Base-by-base conservation (phyloP, 2,797 vertebrate genomes). In the Pogonophryne albipinna region DNA sequence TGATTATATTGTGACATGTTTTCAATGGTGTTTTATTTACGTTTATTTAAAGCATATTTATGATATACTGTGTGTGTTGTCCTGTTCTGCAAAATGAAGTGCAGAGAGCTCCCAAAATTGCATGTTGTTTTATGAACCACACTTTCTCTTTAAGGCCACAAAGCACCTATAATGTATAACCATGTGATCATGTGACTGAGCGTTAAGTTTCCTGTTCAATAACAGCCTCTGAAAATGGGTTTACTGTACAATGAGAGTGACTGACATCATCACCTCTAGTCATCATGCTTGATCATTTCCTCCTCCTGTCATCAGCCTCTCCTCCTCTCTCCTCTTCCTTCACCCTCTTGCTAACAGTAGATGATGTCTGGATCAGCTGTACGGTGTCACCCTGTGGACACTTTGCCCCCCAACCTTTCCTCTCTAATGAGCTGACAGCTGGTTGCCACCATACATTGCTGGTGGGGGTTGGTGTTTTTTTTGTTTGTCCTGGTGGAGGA, bases 401-500 rank as follows among this genome's bases (percentile, higher is more conserved):
- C 31, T 55, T 52, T 34, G 45, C 49, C 34, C 46, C 15, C 75
- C 20, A 58, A 62, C 19, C 64, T 27, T 64, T 64, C 68, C 78
- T 79, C 53, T 80, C 17, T 46, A 72, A 63, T 74, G 56, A 86
- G n/a, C 74, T 16, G 74, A 77, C 86, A 86, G 80, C 62, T 85
- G 79, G 78, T 68, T 60, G 38, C 53, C 66, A 31, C 83, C 60
- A 62, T 62, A 51, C 12, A 15, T 72, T 71, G 13, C 1, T n/a
- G 19, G 34, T 76, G 71, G 77, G 84, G 56, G 17, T 52, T 69
- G 20, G 1, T 2, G 6, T 15, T 57, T 52, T 68, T 49, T 49
- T 49, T 41, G 64, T 68, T 66, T 61, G 56, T 80, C 49, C 58
- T 55, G 53, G n/a, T 79, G 52, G 27, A 65, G 38, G 42, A 49